A percentile compares a stretch with the other conserved stretches of the same genome.
These are phyloP conservation scores for Leptinotarsa haldemani DNA, from an alignment of 2,888 invertebrate species.

Conservation along the genomic window DNA sequence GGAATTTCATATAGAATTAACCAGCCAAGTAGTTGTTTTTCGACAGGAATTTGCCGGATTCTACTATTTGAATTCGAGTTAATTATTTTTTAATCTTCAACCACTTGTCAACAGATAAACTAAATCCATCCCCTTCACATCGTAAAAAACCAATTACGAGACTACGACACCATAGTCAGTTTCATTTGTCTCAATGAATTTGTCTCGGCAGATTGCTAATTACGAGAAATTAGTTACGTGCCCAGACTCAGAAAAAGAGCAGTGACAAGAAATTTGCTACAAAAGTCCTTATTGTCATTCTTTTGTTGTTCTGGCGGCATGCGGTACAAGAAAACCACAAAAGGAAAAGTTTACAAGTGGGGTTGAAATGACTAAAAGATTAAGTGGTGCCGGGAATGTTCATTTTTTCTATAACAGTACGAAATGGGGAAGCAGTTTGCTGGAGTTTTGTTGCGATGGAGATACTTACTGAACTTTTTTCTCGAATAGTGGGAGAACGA, in stretches of 20 bases:
- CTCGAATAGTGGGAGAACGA: too few species aligned
- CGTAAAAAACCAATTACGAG: not conserved
- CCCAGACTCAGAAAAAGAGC: conserved; percentile 8
- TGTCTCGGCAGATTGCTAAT: conserved; percentile 27
- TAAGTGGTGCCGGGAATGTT: conserved; percentile 16
- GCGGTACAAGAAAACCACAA: conserved; percentile 20
- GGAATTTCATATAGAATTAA: too few species aligned
- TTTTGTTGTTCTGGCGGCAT: conserved; percentile 18
- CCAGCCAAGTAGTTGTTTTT: too few species aligned
- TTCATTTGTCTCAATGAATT: conserved; percentile 22
- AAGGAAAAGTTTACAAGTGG: conserved; percentile 19
- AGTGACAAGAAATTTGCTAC: conserved; percentile 16
- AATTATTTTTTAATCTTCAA: conserved; percentile 21
- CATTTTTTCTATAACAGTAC: not conserved
- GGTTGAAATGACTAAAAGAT: conserved; percentile 22
- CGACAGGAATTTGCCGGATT: too few species aligned
- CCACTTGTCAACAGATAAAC: not conserved
- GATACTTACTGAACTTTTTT: too few species aligned
- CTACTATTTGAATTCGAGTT: too few species aligned
- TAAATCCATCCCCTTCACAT: not conserved
- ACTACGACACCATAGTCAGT: not conserved
- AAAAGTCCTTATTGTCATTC: conserved; percentile 27
- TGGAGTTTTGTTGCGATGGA: too few species aligned
- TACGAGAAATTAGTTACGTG: conserved; percentile 29
- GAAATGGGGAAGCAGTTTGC: not conserved